Base-by-base conservation (phyloP, 23 tunicate species). In the Trididemnum miniatum region DNA sequence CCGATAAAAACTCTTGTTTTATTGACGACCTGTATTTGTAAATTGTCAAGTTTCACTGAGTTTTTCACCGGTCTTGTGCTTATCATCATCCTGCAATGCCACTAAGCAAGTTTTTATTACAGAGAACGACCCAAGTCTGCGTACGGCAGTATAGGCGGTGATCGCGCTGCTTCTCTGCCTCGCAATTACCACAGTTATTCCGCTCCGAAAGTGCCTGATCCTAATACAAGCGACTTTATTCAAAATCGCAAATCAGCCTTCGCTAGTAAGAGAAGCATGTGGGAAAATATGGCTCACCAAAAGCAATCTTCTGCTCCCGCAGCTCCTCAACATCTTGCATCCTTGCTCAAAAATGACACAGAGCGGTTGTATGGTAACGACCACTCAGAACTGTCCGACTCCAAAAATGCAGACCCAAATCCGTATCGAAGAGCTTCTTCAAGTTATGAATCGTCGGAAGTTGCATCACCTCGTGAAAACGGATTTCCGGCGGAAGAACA, bases 121-220 rank as follows among this genome's bases (percentile, higher is more conserved):
- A 85, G 89, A 40, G 77, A 74, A 52, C 67, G 97, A 31, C 97
- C 97, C 60, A 91, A 91, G 69, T 91, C 97, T 2, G 97, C 82
- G 1, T 81, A 91, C 62, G 34, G 80, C 35, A 34, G 59, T 12
- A 1, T 20, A 0, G 63, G 26, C 36, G 40, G 63, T 4, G 71
- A 59, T 32, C 69, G 85, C 1, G 62, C 91, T 31, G 24, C 80
- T 33, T 82, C 90, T 2, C 75, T 91, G 26, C 96, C 96, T 15
- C 51, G 90, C 15, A 85, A 91, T 67, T 91, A 91, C 71, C 89
- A 81, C 64, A 72, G 59, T 23, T 84, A 71, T 35, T 65, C 86
- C 0, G 71, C 83, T 38, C 90, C 96, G 26, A 91, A 82, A 49
- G 91, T 85, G 15, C 71, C 67, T 1, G 83, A 54, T 25, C 35